phyloP scores from a whole-genome alignment of 2,113 vertebrate genomes.

The Callospermophilus lateralis region DNA sequence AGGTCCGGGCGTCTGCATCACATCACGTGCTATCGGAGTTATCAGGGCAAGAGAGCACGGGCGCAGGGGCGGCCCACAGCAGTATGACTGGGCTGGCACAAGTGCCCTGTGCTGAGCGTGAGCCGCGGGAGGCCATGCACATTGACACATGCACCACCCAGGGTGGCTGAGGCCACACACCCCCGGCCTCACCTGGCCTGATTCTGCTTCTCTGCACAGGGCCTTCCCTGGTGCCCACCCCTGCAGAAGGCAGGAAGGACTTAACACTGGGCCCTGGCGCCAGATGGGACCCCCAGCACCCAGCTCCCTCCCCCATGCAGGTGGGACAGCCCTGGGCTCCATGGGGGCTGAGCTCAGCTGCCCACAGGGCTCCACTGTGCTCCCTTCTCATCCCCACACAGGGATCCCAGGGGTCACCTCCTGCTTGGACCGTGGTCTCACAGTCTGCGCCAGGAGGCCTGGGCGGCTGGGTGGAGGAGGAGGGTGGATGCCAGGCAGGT shows the following conservation, averaged over 20 bases:
- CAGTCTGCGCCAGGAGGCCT: background rate
- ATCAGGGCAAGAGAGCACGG: background rate
- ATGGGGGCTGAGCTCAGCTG: no score
- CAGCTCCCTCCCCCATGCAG: background rate
- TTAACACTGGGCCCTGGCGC: background rate
- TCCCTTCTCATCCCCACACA: background rate
- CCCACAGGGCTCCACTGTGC: no score
- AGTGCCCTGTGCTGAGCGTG: background rate
- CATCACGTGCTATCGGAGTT: accelerated
- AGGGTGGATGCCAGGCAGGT: background rate
- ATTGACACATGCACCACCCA: accelerated
- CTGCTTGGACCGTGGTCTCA: background rate
- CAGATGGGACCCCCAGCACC: background rate
- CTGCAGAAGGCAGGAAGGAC: background rate
- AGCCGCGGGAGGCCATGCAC: accelerated
- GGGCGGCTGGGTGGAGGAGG: background rate
- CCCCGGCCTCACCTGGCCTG: background rate
- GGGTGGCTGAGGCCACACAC: accelerated
- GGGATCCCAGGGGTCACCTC: background rate
- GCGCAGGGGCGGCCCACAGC: accelerated
- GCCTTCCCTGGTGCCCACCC: background rate
- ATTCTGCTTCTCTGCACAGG: background rate
- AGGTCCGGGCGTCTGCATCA: background rate
- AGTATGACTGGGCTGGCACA: accelerated
- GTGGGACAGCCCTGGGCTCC: no score